Conservation (phyloP, 92 coral and sea anemone species). For the Epizoanthus scotinus region DNA sequence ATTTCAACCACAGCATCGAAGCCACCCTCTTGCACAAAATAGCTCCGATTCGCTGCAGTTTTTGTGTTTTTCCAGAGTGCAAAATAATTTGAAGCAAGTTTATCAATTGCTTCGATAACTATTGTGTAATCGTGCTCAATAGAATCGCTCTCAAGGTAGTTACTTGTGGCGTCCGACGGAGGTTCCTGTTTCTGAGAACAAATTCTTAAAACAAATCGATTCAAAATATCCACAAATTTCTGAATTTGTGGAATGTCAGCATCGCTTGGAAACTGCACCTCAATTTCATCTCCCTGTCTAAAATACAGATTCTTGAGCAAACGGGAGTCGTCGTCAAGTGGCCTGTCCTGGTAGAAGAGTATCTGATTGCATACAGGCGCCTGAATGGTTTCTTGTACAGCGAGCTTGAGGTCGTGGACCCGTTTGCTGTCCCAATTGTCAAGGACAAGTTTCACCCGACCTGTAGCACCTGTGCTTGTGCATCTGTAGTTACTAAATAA, state of each 20-base stretch:
- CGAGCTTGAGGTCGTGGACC: constrained; percentile 60
- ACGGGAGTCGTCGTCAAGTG: constrained; percentile 47
- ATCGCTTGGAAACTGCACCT: constrained; percentile 46
- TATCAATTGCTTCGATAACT: constrained; percentile 7
- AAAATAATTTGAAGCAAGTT: constrained; percentile 36
- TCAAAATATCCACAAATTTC: constrained; percentile 5
- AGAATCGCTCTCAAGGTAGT: background rate
- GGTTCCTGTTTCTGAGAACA: constrained; percentile 15
- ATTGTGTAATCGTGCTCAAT: constrained; percentile 3
- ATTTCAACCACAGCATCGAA: constrained; percentile 63
- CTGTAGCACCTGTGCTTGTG: constrained; percentile 16
- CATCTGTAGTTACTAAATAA: constrained; percentile 9
- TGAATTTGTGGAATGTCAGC: constrained; percentile 19
- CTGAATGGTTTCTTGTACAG: constrained; percentile 50
- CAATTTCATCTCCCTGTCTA: constrained; percentile 63
- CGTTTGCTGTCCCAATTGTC: constrained; percentile 50
- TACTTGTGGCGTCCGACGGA: background rate
- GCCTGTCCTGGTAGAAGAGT: constrained; percentile 52
- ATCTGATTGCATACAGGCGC: constrained; percentile 72
- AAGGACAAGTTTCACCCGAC: constrained; percentile 33
- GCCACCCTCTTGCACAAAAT: constrained; percentile 85
- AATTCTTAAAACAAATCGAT: constrained; percentile 8
- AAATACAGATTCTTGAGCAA: constrained; percentile 62
- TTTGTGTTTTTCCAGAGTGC: constrained; percentile 65
- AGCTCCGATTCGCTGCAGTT: constrained; percentile 72